Evolutionary conservation across 2,797 vertebrate genomes (phyloP), one percentile per base, ranked within the genome.

Genomic region (Coendou prehensilis): DNA sequence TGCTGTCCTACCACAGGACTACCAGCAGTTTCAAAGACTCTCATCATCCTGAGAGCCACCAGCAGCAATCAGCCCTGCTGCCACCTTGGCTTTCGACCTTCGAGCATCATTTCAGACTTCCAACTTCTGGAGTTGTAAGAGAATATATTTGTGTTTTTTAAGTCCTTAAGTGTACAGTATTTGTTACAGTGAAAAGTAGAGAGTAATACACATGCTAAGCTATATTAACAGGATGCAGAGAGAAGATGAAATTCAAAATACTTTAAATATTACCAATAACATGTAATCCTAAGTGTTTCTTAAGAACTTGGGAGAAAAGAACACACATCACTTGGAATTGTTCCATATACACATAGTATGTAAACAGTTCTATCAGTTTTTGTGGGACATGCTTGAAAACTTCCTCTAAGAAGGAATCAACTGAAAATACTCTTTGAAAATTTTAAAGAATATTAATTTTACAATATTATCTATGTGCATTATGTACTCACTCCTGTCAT

Each of bases 111-210:
- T 50, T 91, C 13, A 54, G 76, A 37, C 6, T 75, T 91, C 30
- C 45, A 1, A 69, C 4, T 54, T 80, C 10, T 14, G 47, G 20
- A 85, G 76, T 1, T 33, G 0, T 8, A 41, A 57, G 30, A 37
- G 7, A 83, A 67, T 33, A 9, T 2, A 52, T 92, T 33, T 69
- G 8, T 73, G 9, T n/a, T 80, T 6, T 92, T 61, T 23, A 47
- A 0, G 0, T 26, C 4, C 37, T 5, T 59, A 73, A 4, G 1
- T 83, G 8, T 64, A 1, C 47, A 5, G 2, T 14, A n/a, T 54
- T 89, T 80, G 7, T 95, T 88, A 61, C 4, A 67, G 4, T 14
- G 14, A 63, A 75, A 67, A 95, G 1, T 23, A 33, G 8, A 88
- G 78, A 64, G 9, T 37, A n/a, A 69, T 3, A 75, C 0, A 33